Base-by-base conservation (phyloP, 1,140 invertebrate genomes). In the Spodoptera frugiperda region DNA sequence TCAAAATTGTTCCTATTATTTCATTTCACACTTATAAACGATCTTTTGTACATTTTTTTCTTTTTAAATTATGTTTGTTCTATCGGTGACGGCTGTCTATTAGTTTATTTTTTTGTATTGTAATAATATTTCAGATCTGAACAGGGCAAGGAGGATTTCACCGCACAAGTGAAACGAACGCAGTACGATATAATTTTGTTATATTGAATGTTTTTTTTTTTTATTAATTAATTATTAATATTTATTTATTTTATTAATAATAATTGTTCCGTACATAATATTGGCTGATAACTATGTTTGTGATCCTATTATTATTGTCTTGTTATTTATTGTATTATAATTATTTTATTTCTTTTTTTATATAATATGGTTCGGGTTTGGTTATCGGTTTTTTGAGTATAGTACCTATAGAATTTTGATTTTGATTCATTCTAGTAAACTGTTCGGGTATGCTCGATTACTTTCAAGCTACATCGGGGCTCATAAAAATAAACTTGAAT, bases 101-200 rank as follows among this genome's bases (percentile, higher is more conserved):
- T 61, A 55, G 54, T 72, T n/a, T n/a, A n/a, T n/a, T n/a, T 44
- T 65, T 68, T 71, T 81, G 77, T 82, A 78, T 82, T 78, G 79
- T 53, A 76, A 80, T 82, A 70, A 55, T n/a, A 78, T 92, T 93
- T 90, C 92, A 94, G 92, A 89, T 93, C 84, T 48, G 91, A 91
- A 76, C 88, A 89, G 77, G 80, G 79, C 71, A 93, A 87, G 81
- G 93, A 94, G 80, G 94, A 94, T 87, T 94, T 94, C 90, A 88
- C 85, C 81, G 85, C 87, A 21, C 94, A 94, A 91, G 94, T 94
- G 71, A 94, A 94, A 89, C 82, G 94, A 68, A 94, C 94, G 84
- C 94, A 94, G 94, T 94, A 94, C 86, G 92, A 82, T 82, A 76
- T 73, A 48, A 78, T 73, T n/a, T 78, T 77, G 82, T 76, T 82